Evolutionary conservation across 2,888 invertebrate genomes (phyloP), one percentile per base, ranked within the genome.

Genomic region (Eueremaeus valkanovi): DNA sequence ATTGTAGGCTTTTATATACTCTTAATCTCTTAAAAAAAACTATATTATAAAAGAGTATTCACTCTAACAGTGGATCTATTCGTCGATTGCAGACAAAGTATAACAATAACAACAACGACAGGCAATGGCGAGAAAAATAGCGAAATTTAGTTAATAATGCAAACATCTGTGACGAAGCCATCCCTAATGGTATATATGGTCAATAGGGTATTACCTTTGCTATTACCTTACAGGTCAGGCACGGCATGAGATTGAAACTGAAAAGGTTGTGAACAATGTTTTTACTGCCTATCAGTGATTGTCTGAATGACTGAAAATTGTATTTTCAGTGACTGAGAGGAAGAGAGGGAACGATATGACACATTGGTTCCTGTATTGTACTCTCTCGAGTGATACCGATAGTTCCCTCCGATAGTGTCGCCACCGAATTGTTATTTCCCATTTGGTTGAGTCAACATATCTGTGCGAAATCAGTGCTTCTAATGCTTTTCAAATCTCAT

Each of bases 161-260:
- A 51, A 51, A 51, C 51, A 51, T 51, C 51, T 51, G 51, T 51
- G 51, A 51, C 51, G n/a, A 51, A 51, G n/a, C 8, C 21, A 51
- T 51, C 51, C n/a, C n/a, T 51, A 51, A 51, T 51, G 51, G 51
- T 51, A 51, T 51, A 51, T 3, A n/a, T n/a, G 3, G 51, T 1
- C 51, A 16, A 51, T 51, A 51, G n/a, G n/a, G n/a, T n/a, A n/a
- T n/a, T n/a, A n/a, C n/a, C 42, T 16, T 2, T 45, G 42, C 3
- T 11, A 45, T 45, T 45, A 45, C 42, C 42, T 45, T 16, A 45
- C 6, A 45, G 42, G 42, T 45, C 42, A 45, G 42, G n/a, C 51
- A 18, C 51, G 51, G n/a, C 21, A 21, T n/a, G 21, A 8, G 36
- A 8, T 5, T 36, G 36, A 18, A 13, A 45, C 18, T 45, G 16